Conservation (phyloP, 2,797 vertebrate species). For the Hemitrygon akajei region DNA sequence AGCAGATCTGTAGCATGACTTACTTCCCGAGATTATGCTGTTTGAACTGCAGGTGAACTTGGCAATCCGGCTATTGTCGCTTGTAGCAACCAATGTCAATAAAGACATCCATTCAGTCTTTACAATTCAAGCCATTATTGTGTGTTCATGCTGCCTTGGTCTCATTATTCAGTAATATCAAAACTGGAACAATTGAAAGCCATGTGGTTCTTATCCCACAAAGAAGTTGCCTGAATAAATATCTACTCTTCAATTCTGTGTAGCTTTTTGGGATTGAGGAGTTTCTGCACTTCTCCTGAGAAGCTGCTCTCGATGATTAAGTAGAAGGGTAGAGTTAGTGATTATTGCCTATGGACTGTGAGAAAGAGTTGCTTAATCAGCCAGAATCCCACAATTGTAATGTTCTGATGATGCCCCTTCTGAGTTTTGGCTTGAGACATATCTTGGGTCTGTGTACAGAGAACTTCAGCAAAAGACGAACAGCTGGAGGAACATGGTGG, state of each 20-base stretch:
- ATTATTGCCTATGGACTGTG: neutral
- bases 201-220: neutral
- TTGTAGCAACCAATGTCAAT: neutral
- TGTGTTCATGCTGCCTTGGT: neutral
- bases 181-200: neutral
- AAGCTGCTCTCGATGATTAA: neutral
- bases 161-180: neutral
- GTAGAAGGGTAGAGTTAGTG: neutral
- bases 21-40: neutral
- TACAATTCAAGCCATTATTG: neutral
- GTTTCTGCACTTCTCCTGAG: neutral
- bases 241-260: neutral
- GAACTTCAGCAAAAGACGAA: too few species aligned
- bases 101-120: neutral
- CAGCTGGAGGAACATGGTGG: too few species aligned
- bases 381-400: neutral
- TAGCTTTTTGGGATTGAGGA: neutral
- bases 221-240: neutral
- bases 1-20: neutral
- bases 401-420: neutral
- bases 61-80: neutral
- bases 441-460: neutral
- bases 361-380: neutral
- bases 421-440: neutral
- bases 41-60: neutral